A percentile compares a stretch with the other conserved stretches of the same genome.
phyloP scores from a whole-genome alignment of 2,113 vertebrate genomes.

The Centropus unirufus region DNA sequence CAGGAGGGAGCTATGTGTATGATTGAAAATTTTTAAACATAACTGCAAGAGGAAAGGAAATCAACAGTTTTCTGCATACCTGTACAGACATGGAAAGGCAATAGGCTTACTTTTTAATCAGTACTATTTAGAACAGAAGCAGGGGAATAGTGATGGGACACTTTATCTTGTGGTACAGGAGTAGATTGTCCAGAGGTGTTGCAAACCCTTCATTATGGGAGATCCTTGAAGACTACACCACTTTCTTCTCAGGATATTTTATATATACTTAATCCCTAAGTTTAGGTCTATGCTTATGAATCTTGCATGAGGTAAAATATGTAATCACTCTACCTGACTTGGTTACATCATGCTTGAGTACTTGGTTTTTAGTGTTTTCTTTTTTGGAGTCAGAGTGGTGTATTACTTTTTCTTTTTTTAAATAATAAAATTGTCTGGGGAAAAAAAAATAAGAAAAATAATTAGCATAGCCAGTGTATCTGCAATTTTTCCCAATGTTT shows the following conservation, averaged over 20 bases:
- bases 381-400: not conserved
- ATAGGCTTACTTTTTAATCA: not conserved
- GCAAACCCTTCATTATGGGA: not conserved
- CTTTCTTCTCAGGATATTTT: not conserved
- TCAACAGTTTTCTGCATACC: not conserved
- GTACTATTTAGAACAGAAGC: not conserved
- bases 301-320: not conserved
- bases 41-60: not conserved
- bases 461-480: not conserved
- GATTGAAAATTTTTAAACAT: not conserved
- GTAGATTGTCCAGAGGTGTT: not conserved
- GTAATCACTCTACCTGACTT: not conserved
- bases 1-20: not conserved
- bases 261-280: not conserved
- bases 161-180: not conserved
- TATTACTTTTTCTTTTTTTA: too few species aligned
- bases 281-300: not conserved
- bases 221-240: not conserved
- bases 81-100: not conserved
- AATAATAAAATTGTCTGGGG: not conserved
- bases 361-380: not conserved
- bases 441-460: not conserved
- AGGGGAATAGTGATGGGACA: not conserved
- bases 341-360: not conserved
- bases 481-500: not conserved